Evolutionary conservation across 2,888 invertebrate genomes (phyloP).

Genomic region (Acanthosepion lycidas): DNA sequence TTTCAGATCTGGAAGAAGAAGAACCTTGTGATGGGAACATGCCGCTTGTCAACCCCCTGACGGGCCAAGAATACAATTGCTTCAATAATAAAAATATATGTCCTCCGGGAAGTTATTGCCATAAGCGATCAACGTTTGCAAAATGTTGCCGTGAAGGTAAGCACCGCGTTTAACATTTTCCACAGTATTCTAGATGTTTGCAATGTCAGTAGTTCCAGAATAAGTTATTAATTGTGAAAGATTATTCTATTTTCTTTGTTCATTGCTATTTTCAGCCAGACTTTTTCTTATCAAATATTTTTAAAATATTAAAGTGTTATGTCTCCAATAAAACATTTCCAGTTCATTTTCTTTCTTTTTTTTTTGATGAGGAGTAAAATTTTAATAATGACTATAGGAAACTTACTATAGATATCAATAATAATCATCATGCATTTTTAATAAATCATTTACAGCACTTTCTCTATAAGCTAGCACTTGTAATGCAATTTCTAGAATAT

Average conservation of each 20-base stretch:
- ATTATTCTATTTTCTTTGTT: background rate
- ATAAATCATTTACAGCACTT: too few species aligned
- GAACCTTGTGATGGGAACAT: conserved; percentile 89
- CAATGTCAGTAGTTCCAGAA: background rate
- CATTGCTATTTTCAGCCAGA: background rate
- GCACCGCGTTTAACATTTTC: background rate
- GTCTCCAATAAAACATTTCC: too few species aligned
- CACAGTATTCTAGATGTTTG: background rate
- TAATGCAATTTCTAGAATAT: too few species aligned
- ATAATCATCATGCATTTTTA: too few species aligned
- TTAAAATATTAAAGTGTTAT: too few species aligned
- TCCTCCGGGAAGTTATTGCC: conserved; percentile 88
- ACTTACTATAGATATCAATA: too few species aligned
- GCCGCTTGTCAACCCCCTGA: conserved; percentile 83
- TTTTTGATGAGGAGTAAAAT: too few species aligned
- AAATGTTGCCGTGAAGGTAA: conserved; percentile 90
- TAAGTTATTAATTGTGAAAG: background rate
- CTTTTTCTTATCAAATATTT: background rate
- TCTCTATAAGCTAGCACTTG: too few species aligned
- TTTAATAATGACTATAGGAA: too few species aligned
- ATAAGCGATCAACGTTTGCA: conserved; percentile 83
- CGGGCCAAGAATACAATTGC: conserved; percentile 84
- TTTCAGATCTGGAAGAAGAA: conserved; percentile 80
- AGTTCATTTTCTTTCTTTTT: too few species aligned
- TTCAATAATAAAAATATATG: conserved; percentile 87